Base-by-base conservation (phyloP, 2,797 vertebrate genomes). In the Anguilla pacifica region DNA sequence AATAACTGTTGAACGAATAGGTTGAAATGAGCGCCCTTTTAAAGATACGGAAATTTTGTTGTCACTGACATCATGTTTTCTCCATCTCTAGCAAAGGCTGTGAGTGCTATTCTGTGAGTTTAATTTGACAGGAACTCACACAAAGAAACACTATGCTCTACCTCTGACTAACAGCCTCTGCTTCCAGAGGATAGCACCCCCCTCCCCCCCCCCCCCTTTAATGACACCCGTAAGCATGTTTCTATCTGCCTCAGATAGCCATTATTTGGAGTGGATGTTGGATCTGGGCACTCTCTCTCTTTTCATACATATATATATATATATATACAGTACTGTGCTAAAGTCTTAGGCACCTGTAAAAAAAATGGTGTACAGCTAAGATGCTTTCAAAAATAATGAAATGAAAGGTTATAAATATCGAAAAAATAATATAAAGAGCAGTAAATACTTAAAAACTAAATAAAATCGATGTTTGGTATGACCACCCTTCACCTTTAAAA, bases 61-160 rank as follows among this genome's bases (percentile, higher is more conserved):
- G 85, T 39, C 53, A 31, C 46, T n/a, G 82, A 57, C 57, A 35
- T 87, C 82, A 31, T 31, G 51, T 35, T 46, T 39, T 19, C n/a
- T n/a, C 28, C 5, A 49, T 82, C 67, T 19, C 35, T 61, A 17
- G 35, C 39, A 59, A 55, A 39, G 79, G 79, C n/a, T 51, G 22
- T 49, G 46, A 49, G 84, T 46, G 59, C 49, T 28, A 15, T 57
- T 55, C 46, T 3, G 84, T 51, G 87, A 88, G 88, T 91, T 88
- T 61, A 13, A 77, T 92, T 89, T 87, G 92, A 90, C 86, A 87
- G 79, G 84, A 87, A 84, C 79, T 89, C 43, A 84, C 89, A 93
- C 91, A 94, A 92, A 93, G 91, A 59, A 53, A 87, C 89, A 4
- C 61, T 49, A 35, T 74, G 31, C 3, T 35, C 57, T 55, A 25